Evolutionary conservation across 2,888 invertebrate genomes (phyloP).

Genomic region (Pedicia rivosa): DNA sequence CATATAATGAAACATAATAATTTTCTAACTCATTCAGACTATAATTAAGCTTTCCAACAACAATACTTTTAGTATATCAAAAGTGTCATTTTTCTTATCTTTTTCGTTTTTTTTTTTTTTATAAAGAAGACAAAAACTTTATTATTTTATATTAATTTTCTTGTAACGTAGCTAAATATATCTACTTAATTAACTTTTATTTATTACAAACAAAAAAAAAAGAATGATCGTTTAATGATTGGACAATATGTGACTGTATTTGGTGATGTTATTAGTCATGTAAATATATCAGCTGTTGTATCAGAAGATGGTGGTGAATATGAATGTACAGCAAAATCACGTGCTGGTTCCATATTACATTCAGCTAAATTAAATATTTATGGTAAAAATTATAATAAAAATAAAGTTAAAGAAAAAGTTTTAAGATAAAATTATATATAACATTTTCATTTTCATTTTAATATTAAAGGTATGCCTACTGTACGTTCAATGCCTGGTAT

Average conservation of each 20-base stretch:
- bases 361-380: conserved; percentile 79
- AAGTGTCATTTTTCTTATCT: background rate
- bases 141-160: background rate
- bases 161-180: background rate
- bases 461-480: conserved; percentile 48
- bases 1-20: too few relatives aligned
- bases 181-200: background rate
- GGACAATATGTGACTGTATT: conserved; percentile 83
- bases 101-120: background rate
- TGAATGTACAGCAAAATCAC: conserved; percentile 66
- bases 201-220: conserved; percentile 11
- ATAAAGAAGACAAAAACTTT: background rate
- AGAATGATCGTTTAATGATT: conserved; percentile 57
- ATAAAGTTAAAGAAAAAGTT: background rate
- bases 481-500: conserved; percentile 73
- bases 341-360: conserved; percentile 60
- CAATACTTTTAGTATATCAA: too few relatives aligned
- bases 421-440: conserved; percentile 2
- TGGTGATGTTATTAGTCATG: conserved; percentile 82
- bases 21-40: too few relatives aligned
- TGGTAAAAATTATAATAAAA: conserved; percentile 34
- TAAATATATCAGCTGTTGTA: conserved; percentile 71
- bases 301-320: conserved; percentile 84
- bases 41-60: too few relatives aligned
- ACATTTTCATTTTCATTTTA: background rate